Evolutionary conservation across 1,140 invertebrate species (phyloP).

Genomic region (Drosophila repleta): DNA sequence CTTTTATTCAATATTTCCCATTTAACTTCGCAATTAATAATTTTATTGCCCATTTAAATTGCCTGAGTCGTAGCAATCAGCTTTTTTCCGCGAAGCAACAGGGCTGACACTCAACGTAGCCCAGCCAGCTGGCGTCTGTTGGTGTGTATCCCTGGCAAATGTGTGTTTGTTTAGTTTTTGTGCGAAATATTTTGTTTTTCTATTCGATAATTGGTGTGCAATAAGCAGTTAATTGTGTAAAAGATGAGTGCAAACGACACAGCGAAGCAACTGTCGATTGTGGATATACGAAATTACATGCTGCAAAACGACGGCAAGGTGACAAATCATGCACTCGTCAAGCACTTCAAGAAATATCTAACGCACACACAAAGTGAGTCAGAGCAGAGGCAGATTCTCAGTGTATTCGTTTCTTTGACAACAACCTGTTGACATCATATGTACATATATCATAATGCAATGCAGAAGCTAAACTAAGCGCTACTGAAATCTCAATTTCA

Average conservation of each 20-base stretch:
- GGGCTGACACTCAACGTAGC: slow-evolving; percentile 31
- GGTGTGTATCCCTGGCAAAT: slow-evolving; percentile 41
- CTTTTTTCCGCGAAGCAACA: slow-evolving; percentile 59
- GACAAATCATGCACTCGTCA: slow-evolving; percentile 93
- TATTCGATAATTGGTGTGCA: slow-evolving; percentile 18
- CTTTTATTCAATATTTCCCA: no score
- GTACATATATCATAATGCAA: no score
- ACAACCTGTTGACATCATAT: slow-evolving; percentile 62
- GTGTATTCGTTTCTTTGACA: not conserved
- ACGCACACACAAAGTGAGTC: slow-evolving; percentile 85
- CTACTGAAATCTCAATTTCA: slow-evolving; percentile 23
- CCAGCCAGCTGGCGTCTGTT: slow-evolving; percentile 29
- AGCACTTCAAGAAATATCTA: slow-evolving; percentile 93
- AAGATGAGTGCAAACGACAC: slow-evolving; percentile 86
- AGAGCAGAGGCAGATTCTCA: slow-evolving; percentile 42
- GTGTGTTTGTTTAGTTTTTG: slow-evolving; percentile 63
- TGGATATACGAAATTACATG: slow-evolving; percentile 93
- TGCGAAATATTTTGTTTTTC: slow-evolving; percentile 43
- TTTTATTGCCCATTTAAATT: not conserved
- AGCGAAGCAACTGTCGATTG: slow-evolving; percentile 90
- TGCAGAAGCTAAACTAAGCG: not conserved
- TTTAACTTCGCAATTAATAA: no score
- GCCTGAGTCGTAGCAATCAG: slow-evolving; percentile 37
- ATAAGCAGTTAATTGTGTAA: slow-evolving; percentile 42
- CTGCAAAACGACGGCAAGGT: slow-evolving; percentile 92